Evolutionary conservation across 2,113 vertebrate genomes (phyloP), one percentile per base, ranked within the genome.

Genomic region (Barnardius zonarius): DNA sequence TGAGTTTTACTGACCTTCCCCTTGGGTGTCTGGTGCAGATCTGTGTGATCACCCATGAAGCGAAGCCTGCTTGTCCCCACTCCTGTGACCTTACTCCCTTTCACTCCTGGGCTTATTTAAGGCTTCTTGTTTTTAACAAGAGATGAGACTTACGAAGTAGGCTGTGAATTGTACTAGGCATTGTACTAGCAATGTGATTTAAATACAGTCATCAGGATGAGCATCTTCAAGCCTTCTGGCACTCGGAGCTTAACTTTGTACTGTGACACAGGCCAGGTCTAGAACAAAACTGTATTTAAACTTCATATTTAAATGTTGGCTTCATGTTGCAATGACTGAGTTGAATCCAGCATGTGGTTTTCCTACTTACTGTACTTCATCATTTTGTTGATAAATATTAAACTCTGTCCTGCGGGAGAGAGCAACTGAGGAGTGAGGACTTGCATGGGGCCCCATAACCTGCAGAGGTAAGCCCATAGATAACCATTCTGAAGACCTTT

Each of bases 301-400:
- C 6, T 86, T 83, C 7, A 3, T 46, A 33, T 96, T 92, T 77
- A 80, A 82, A 78, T 27, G 76, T 89, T 93, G 81, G 37, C 93
- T 97, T 95, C 14, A 8, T 11, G 18, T 84, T 82, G 80, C 77
- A 90, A 85, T 78, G 81, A 93, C 54, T n/a, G 57, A 83, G 49
- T 69, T 20, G 3, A 68, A 68, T 52, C 13, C 49, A 52, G 24
- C 27, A 22, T 30, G 17, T 28, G 31, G 61, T 85, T 95, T 85
- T 72, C 25, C 39, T 82, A 8, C 24, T 69, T 64, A 76, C 37
- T 77, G 39, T 35, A 64, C 70, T 77, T 77, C 72, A 68, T 68
- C 11, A 43, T 43, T 76, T 67, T 80, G 27, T 80, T 83, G 64
- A 68, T 66, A 62, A 85, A 77, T 63, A 75, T 24, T 77, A 86